Conservation (phyloP, 1,140 invertebrate species). For the Pentalonia nigronervosa region DNA sequence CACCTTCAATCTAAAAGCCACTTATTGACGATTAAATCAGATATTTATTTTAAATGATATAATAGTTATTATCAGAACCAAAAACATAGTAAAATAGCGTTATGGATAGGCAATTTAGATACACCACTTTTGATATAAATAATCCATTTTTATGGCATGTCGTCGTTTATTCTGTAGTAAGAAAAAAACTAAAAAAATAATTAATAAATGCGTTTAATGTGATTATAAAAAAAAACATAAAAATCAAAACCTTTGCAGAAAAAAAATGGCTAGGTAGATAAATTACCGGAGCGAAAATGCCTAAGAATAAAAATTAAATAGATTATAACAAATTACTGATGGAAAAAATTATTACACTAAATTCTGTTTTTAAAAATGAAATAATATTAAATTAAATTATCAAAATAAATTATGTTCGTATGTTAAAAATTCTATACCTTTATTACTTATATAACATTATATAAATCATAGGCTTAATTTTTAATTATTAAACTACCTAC, state of each 20-base stretch:
- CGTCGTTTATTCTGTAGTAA: not conserved
- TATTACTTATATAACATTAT: too few relatives aligned
- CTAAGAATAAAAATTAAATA: not conserved
- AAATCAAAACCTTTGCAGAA: not conserved
- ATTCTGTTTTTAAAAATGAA: not conserved
- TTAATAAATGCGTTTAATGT: too few relatives aligned
- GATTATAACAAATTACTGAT: not conserved
- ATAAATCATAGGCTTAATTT: too few relatives aligned
- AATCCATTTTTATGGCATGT: not conserved
- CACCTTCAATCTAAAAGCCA: not conserved
- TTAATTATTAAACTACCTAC: not conserved
- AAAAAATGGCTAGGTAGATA: not conserved
- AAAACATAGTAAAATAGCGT: not conserved
- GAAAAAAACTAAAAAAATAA: not conserved
- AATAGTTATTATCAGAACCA: not conserved
- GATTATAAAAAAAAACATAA: too few relatives aligned
- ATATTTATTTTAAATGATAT: not conserved
- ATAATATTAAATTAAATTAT: not conserved
- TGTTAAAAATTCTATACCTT: too few relatives aligned
- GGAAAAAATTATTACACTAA: not conserved
- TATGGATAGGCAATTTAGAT: not conserved
- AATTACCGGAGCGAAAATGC: not conserved
- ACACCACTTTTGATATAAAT: not conserved
- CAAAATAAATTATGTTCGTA: not conserved
- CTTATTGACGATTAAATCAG: not conserved